Percentiles rank a stretch among this genome's conserved stretches.
phyloP scores from a whole-genome alignment of 2,113 vertebrate species.

The Zonotrichia leucophrys region DNA sequence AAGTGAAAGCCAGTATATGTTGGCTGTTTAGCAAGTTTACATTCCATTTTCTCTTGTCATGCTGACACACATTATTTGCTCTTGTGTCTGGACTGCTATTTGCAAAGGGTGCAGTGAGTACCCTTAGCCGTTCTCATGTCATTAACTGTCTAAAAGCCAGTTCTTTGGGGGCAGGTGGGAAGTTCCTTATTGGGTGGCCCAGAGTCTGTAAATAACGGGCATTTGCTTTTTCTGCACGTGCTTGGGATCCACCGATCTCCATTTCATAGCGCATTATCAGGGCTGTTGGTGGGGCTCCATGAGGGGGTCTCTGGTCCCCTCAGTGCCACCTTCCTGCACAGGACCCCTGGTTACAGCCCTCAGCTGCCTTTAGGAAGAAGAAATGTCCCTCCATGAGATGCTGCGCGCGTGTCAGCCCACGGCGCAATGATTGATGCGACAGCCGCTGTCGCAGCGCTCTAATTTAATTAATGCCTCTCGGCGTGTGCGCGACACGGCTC shows the following conservation, averaged over 20 bases:
- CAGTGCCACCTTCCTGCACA: fast-evolving
- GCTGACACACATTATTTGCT: slow-evolving; percentile 44
- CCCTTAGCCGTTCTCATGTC: background rate
- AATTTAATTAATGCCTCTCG: slow-evolving; percentile 68
- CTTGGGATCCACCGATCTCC: background rate
- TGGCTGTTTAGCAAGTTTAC: slow-evolving; percentile 31
- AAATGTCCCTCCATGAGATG: background rate
- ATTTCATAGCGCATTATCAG: fast-evolving
- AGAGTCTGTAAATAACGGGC: background rate
- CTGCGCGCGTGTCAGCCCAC: background rate
- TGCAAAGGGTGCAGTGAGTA: background rate
- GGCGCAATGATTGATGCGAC: slow-evolving; percentile 52
- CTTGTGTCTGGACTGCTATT: slow-evolving; percentile 30
- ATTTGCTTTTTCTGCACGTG: background rate
- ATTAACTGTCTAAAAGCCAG: slow-evolving; percentile 15
- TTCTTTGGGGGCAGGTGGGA: background rate
- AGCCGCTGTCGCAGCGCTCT: slow-evolving; percentile 13
- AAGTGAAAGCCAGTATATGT: background rate
- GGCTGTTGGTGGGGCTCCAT: fast-evolving
- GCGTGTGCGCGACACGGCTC: slow-evolving; percentile 32
- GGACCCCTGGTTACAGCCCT: background rate
- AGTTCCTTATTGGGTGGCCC: background rate
- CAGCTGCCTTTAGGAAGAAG: background rate
- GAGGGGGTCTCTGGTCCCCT: background rate
- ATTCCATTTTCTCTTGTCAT: slow-evolving; percentile 31